These are phyloP conservation scores for Ciconia maguari DNA, from an alignment of 2,113 vertebrate species.

Conservation along the genomic window DNA sequence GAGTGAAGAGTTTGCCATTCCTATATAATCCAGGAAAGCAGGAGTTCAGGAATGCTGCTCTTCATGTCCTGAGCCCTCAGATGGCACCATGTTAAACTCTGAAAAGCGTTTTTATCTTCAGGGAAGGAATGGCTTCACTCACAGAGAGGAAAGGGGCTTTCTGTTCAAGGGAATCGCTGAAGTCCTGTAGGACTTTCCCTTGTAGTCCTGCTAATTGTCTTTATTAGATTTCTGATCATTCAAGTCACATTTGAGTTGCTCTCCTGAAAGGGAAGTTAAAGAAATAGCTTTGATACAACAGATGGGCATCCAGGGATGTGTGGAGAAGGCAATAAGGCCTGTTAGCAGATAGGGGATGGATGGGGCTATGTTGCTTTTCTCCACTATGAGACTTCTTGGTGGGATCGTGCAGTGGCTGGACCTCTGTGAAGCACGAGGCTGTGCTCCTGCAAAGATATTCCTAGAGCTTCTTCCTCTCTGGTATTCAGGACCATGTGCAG, in stretches of 20 bases:
- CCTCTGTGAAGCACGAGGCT: neutral
- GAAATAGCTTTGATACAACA: neutral
- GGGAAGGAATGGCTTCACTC: neutral
- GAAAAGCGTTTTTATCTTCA: neutral
- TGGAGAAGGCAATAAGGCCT: neutral
- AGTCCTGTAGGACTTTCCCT: neutral
- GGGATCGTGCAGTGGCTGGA: neutral
- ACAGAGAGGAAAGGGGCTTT: neutral
- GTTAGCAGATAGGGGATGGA: neutral
- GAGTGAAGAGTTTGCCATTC: neutral
- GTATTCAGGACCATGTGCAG: neutral
- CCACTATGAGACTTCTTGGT: neutral
- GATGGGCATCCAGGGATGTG: neutral
- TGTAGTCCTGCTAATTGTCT: neutral
- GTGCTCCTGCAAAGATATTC: neutral
- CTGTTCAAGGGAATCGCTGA: neutral
- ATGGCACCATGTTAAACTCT: fast-evolving
- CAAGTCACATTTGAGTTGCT: neutral
- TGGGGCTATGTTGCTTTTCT: neutral
- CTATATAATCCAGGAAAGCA: neutral
- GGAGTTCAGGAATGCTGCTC: neutral
- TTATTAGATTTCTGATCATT: neutral
- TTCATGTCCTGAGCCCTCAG: neutral
- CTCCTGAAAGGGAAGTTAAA: neutral
- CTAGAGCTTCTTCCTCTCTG: neutral